These are phyloP conservation scores for Neoseiulus cucumeris DNA, from an alignment of 1,140 invertebrate species.

Conservation along the genomic window DNA sequence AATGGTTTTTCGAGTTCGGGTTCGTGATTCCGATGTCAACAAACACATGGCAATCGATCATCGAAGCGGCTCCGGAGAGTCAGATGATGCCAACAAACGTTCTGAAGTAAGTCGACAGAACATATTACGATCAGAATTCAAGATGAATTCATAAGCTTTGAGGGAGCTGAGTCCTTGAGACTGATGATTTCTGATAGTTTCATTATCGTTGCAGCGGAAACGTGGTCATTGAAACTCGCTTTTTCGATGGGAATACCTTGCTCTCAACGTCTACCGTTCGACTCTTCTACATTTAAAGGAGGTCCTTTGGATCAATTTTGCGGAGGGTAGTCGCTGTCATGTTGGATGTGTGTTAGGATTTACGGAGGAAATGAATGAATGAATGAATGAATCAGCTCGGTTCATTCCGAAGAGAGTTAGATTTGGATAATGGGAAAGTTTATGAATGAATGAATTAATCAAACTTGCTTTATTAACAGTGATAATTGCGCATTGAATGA, in stretches of 20 bases:
- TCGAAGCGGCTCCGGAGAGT: slow-evolving; percentile 93
- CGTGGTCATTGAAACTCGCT: slow-evolving; percentile 94
- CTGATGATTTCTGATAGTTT: background rate
- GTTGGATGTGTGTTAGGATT: too few relatives aligned
- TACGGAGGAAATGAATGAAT: too few relatives aligned
- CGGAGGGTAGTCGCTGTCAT: too few relatives aligned
- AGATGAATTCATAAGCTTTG: background rate
- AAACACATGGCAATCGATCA: slow-evolving; percentile 95
- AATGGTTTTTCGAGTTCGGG: slow-evolving; percentile 99
- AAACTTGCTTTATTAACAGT: too few relatives aligned
- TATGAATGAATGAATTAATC: too few relatives aligned
- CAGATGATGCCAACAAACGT: slow-evolving; percentile 99
- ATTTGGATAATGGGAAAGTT: too few relatives aligned
- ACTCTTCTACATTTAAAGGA: slow-evolving; percentile 75
- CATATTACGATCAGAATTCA: background rate
- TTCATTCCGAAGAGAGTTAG: too few relatives aligned
- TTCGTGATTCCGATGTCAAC: slow-evolving; percentile 96
- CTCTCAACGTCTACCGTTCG: slow-evolving; percentile 86
- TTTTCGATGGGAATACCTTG: slow-evolving; percentile 84
- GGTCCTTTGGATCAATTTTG: background rate
- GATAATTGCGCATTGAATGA: too few relatives aligned
- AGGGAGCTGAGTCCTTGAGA: background rate
- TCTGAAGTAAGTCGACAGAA: slow-evolving; percentile 46
- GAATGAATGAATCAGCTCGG: too few relatives aligned
- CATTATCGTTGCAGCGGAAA: slow-evolving; percentile 62